These are phyloP conservation scores for Myotis pilosus DNA, from an alignment of 2,797 vertebrate genomes.

Conservation along the genomic window DNA sequence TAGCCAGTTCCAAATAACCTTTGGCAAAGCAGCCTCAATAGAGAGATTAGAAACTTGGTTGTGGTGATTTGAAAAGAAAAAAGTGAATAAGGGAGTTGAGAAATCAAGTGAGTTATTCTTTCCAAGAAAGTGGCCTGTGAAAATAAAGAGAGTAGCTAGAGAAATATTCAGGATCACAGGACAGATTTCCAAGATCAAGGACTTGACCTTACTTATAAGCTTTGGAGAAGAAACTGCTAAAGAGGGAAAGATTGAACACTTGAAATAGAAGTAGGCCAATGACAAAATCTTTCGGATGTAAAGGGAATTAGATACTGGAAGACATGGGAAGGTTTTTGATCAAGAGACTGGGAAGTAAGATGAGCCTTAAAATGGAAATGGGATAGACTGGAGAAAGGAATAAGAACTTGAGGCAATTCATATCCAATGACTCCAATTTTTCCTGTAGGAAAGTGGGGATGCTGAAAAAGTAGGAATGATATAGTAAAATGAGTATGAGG, in stretches of 20 bases:
- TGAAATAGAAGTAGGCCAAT: neutral
- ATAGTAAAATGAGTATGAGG: neutral
- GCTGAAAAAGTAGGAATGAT: neutral
- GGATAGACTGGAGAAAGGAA: neutral
- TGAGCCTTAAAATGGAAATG: conserved; percentile 22
- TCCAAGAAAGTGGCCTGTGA: conserved; percentile 4
- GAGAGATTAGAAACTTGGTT: neutral
- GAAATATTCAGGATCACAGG: neutral
- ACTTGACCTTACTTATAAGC: neutral
- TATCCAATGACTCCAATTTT: neutral
- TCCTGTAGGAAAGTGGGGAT: neutral
- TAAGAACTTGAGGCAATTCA: neutral
- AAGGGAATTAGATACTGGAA: neutral
- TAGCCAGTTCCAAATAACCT: neutral
- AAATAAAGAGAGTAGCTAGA: neutral
- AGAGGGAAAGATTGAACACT: neutral
- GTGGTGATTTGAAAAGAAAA: neutral
- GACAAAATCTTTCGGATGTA: neutral
- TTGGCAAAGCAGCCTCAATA: neutral
- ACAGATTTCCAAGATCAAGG: neutral
- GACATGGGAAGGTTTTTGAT: neutral
- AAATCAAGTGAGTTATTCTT: conserved; percentile 31
- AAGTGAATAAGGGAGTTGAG: neutral
- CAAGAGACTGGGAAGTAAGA: neutral
- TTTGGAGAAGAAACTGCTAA: conserved; percentile 24